These are phyloP conservation scores for Zalophus californianus DNA, from an alignment of 2,797 vertebrate genomes.

Conservation along the genomic window DNA sequence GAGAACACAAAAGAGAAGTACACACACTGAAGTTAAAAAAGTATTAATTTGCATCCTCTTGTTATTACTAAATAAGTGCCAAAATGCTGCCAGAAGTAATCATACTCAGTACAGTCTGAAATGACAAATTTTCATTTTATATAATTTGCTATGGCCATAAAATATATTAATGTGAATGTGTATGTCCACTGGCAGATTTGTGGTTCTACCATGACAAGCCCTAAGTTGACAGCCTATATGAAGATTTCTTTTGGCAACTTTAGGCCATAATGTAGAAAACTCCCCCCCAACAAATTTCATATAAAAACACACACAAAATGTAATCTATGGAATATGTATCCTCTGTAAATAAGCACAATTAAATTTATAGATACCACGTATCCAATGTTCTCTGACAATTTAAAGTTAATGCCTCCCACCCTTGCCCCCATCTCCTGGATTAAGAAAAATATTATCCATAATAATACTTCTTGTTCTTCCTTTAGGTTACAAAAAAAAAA, in stretches of 20 bases:
- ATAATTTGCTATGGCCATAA: background rate
- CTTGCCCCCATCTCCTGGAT: background rate
- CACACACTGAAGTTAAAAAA: background rate
- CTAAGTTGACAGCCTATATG: background rate
- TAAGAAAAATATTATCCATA: background rate
- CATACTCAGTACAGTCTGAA: conserved; percentile 11
- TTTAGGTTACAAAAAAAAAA: background rate
- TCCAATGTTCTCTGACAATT: background rate
- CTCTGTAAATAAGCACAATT: background rate
- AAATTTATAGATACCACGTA: conserved; percentile 7
- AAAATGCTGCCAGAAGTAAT: conserved; percentile 14
- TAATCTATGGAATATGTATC: background rate
- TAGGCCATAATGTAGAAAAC: background rate
- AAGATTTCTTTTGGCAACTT: conserved; percentile 38
- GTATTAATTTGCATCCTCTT: background rate
- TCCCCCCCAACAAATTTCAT: background rate
- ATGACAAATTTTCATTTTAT: conserved; percentile 38
- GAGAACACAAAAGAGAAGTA: background rate
- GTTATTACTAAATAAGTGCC: background rate
- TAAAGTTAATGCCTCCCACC: background rate
- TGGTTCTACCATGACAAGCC: background rate
- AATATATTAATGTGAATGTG: background rate
- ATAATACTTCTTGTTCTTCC: conserved; percentile 32
- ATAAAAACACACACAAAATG: background rate
- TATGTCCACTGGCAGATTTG: background rate